Evolutionary conservation across 1,140 invertebrate genomes (phyloP), one percentile per base, ranked within the genome.

Genomic region (Lucilia cuprina): DNA sequence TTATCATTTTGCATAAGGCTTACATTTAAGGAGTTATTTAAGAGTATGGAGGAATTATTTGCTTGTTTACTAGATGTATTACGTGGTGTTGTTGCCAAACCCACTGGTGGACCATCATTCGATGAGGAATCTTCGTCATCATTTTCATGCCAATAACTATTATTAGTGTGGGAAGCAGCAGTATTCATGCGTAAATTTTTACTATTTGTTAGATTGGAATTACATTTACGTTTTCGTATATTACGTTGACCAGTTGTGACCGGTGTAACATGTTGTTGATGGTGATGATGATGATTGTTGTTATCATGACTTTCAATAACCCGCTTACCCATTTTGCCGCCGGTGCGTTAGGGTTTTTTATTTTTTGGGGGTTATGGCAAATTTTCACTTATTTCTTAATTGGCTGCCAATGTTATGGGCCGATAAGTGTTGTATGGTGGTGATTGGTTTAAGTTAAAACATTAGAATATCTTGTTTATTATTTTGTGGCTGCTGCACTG

Each of bases 61-160:
- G 83, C 49, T 14, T 85, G 83, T 85, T 86, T 86, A 30, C 47
- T 77, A 19, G 83, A 82, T 13, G 21, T 35, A 75, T 83, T 82
- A n/a, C 85, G 84, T 21, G 60, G 30, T 12, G 41, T 12, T 77
- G 60, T 60, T 74, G 49, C 47, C 9, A 84, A n/a, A 7, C 17
- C 50, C 74, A 35, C 4, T 70, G 50, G 34, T n/a, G 78, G 41
- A 19, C 74, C 75, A 83, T 84, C 83, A 50, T 84, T 85, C 17
- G 89, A 89, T 8, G 88, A 90, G 2, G 87, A 87, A 80, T 89
- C 88, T 84, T 90, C 89, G 49, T 90, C 89, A 84, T 90, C 89
- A 60, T 89, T 89, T 74, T 90, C 88, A n/a, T 85, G 84, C 84
- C 84, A 85, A 30, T 78, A 80, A 55, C 82, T 82, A 47, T 84